Evolutionary conservation across 2,888 invertebrate genomes (phyloP), one percentile per base, ranked within the genome.

Genomic region (Drosophila yooni): DNA sequence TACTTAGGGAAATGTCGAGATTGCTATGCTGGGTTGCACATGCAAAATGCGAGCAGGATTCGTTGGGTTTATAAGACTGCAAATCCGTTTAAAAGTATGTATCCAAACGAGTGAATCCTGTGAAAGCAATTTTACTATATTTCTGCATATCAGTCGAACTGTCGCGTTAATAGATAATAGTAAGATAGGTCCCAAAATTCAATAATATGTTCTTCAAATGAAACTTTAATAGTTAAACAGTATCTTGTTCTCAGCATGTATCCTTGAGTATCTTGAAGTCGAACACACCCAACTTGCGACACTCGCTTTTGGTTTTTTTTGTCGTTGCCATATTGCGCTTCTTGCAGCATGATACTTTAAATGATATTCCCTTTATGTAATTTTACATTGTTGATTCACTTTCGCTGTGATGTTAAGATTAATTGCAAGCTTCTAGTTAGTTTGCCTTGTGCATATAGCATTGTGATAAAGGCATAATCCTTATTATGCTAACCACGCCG

Each of bases 381-480:
- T 25, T 59, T 71, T 27, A 48, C 53, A 36, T 18, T 56, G 31
- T 57, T 64, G 38, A 38, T 53, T 33, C 46, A 21, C 46, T n/a
- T 31, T n/a, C 27, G 10, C 38, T 7, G 15, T 8, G 54, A 27
- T 57, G 15, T 10, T 21, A 5, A 31, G 13, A 29, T 40, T 29
- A 40, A 21, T 57, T 57, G 29, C 21, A 40, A 27, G 27, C n/a
- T 34, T 4, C 27, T 25, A 18, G 46, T 3, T 25, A 25, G 36
- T 25, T 25, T 13, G 27, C 25, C 18, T 15, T 53, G 21, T 53
- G 36, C 34, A 18, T 54, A 54, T 21, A n/a, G 27, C 27, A 38
- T 15, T 59, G 38, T 52, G 18, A 21, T 10, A 27, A 38, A 48
- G 33, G 53, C 31, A 15, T 48, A 38, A 13, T 57, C 13, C 43